phyloP scores from a whole-genome alignment of 2,797 vertebrate species.

The Zenarchopterus dispar region DNA sequence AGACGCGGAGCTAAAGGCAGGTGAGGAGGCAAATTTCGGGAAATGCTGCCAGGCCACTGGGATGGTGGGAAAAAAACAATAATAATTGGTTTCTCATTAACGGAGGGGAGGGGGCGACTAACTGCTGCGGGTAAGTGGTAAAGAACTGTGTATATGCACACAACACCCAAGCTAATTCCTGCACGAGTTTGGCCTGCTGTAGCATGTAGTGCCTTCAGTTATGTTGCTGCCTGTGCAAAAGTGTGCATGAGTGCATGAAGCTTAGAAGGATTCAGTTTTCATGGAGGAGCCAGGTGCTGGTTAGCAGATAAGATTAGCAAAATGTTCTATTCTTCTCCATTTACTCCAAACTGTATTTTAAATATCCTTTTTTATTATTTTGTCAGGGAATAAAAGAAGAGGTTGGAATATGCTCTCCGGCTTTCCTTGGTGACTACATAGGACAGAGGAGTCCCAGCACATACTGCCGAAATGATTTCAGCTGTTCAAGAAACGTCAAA shows the following conservation, averaged over 20 bases:
- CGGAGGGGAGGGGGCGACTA: slow-evolving; percentile 75
- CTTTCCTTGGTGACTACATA: slow-evolving; percentile 31
- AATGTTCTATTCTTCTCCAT: slow-evolving; percentile 11
- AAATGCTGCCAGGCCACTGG: slow-evolving; percentile 68
- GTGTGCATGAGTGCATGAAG: slow-evolving; percentile 51
- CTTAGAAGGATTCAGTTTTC: slow-evolving; percentile 20
- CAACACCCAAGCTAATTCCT: slow-evolving; percentile 63
- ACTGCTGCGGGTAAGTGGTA: slow-evolving; percentile 74
- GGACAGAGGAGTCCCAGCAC: slow-evolving; percentile 51
- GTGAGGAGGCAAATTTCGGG: slow-evolving; percentile 78
- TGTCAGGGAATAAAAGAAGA: slow-evolving; percentile 48
- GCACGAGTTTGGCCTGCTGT: slow-evolving; percentile 73
- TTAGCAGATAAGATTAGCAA: slow-evolving; percentile 31
- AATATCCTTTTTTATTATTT: slow-evolving; percentile 42
- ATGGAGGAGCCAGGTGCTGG: slow-evolving; percentile 1
- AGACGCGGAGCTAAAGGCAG: slow-evolving; percentile 80
- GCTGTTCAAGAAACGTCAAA: slow-evolving; percentile 17
- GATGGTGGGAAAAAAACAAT: slow-evolving; percentile 66
- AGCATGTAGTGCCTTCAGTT: slow-evolving; percentile 49
- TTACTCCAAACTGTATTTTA: slow-evolving; percentile 53
- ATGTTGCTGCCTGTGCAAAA: slow-evolving; percentile 55
- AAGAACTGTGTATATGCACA: slow-evolving; percentile 59
- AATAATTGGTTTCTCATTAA: slow-evolving; percentile 86
- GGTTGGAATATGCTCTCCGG: slow-evolving; percentile 15
- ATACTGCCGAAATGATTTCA: slow-evolving; percentile 16